These are phyloP conservation scores for Melitaea cinxia DNA, from an alignment of 1,140 invertebrate genomes.

Conservation along the genomic window DNA sequence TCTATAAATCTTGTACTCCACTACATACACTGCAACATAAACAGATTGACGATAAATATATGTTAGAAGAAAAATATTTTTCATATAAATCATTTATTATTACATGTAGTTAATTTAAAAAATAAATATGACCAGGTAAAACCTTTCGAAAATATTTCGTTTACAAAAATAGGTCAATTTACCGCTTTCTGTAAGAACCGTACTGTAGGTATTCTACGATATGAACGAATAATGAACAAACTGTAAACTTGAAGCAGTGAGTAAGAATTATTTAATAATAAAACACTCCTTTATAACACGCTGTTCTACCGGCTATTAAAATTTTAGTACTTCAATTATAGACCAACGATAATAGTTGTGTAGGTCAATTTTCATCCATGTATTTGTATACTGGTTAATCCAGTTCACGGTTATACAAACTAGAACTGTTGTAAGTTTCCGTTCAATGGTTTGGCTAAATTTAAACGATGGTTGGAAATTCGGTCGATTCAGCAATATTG, in stretches of 20 bases:
- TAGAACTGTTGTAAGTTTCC: conserved; percentile 38
- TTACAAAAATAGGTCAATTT: too few species aligned
- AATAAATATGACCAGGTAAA: too few species aligned
- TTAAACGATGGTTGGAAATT: conserved; percentile 11
- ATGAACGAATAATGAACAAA: neutral
- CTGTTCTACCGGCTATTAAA: neutral
- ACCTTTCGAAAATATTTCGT: too few species aligned
- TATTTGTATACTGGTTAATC: conserved; percentile 34
- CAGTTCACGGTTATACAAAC: conserved; percentile 31
- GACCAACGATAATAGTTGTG: neutral
- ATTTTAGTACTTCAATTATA: neutral
- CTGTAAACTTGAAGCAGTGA: neutral
- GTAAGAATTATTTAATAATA: neutral
- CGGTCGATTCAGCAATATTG: neutral
- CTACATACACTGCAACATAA: too few species aligned
- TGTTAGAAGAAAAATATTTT: too few species aligned
- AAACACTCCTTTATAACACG: neutral
- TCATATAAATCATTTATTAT: too few species aligned
- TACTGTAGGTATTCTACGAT: too few species aligned
- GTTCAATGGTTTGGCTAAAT: conserved; percentile 36
- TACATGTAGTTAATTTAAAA: too few species aligned
- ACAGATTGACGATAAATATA: too few species aligned
- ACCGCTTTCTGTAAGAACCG: too few species aligned
- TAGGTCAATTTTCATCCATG: conserved; percentile 27
- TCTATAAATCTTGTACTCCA: too few species aligned